A percentile compares a stretch with the other conserved stretches of the same genome.
These are phyloP conservation scores for Taxidea taxus DNA, from an alignment of 2,113 vertebrate species.

Conservation along the genomic window DNA sequence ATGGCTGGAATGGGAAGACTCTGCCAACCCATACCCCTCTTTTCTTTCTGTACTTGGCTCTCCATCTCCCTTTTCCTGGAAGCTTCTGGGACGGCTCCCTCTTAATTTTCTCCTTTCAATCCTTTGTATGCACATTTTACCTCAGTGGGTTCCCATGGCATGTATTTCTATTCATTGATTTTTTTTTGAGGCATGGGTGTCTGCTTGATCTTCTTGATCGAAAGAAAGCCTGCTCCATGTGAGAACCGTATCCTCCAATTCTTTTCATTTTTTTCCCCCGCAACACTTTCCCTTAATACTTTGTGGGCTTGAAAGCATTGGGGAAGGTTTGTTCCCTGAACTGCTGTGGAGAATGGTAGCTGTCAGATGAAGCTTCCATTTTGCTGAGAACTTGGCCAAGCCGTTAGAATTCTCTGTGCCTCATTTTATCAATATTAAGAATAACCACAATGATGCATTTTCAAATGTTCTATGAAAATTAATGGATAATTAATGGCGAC, in stretches of 20 bases:
- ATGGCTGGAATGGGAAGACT: constrained; percentile 67
- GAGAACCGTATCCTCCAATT: background rate
- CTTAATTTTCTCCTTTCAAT: background rate
- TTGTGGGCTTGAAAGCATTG: background rate
- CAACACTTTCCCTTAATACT: background rate
- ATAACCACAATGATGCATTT: constrained; percentile 39
- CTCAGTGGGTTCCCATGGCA: background rate
- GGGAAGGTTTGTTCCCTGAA: background rate
- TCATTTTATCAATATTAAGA: constrained; percentile 68
- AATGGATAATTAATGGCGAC: constrained; percentile 66
- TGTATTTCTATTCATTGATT: background rate
- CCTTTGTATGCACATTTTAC: constrained; percentile 22
- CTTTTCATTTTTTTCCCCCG: background rate
- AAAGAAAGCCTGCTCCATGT: rapidly evolving
- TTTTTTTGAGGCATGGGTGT: background rate
- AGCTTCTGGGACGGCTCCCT: constrained; percentile 14
- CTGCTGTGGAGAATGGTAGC: background rate
- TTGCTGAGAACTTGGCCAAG: constrained; percentile 31
- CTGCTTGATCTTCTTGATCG: background rate
- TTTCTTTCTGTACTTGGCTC: constrained; percentile 56
- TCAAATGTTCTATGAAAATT: constrained; percentile 66
- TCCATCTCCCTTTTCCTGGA: constrained; percentile 37
- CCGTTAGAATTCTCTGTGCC: background rate
- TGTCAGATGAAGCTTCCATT: background rate
- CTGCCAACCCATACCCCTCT: constrained; percentile 50